Evolutionary conservation across 2,113 vertebrate species (phyloP), one percentile per base, ranked within the genome.

Genomic region (Apistogramma diplotaenia): DNA sequence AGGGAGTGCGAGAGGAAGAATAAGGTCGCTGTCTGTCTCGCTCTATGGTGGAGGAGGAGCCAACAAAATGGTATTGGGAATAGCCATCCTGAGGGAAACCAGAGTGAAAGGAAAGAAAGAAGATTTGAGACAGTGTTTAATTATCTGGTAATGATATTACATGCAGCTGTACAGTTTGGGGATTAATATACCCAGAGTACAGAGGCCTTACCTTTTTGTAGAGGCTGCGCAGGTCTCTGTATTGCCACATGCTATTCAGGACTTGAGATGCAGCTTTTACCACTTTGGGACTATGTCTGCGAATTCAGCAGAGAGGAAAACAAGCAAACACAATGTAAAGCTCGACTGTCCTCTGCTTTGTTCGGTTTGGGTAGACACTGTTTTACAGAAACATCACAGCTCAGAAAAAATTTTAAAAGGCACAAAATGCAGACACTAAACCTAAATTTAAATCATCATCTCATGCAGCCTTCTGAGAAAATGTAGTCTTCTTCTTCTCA

Each of bases 241-340:
- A 99, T 91, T 99, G 98, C 98, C 98, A 99, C 98, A 99, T 99
- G 93, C 98, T 99, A 95, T 96, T 99, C 60, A 99, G 96, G 91
- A 99, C 98, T 95, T 99, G 98, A 93, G 98, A 99, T 76, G 98
- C 98, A 10, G 98, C 98, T 92, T 99, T 99, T 93, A 99, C 97
- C 94, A 99, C 98, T 95, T 99, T 99, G 1, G 98, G 97, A 86
- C 98, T 98, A 93, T 99, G 98, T 93, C 98, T 99, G 92, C 90
- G 89, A 86, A 92, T 91, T 89, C 96, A 94, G 90, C 89, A 85
- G 82, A 86, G 79, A 83, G 56, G 40, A 87, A 86, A 84, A 67
- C 53, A 43, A 37, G 29, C 21, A 79, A 5, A 83, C 79, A 90
- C 56, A 78, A 59, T 25, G 85, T 92, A 92, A 91, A 93, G 92